A percentile compares a stretch with the other conserved stretches of the same genome.
Evolutionary conservation across 2,113 vertebrate species (phyloP).

Genomic region (Ursus arctos): DNA sequence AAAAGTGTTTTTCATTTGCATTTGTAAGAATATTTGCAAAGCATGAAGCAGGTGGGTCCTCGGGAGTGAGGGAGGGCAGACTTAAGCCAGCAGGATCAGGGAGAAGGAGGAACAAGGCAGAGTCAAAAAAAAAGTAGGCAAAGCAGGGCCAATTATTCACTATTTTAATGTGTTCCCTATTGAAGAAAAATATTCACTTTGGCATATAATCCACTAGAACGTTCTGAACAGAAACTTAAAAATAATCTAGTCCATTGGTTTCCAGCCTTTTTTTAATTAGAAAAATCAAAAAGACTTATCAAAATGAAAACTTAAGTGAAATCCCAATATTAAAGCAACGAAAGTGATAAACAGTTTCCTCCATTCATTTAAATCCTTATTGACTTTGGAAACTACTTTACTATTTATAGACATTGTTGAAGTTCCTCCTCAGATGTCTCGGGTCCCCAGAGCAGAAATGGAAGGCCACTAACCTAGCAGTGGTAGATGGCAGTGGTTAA

Average conservation of each 20-base stretch:
- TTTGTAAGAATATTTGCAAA: constrained; percentile 52
- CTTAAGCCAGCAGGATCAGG: neutral
- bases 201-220: constrained; percentile 42
- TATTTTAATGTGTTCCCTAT: constrained; percentile 19
- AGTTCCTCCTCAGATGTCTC: neutral
- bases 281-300: constrained; percentile 53
- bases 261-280: constrained; percentile 34
- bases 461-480: neutral
- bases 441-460: neutral
- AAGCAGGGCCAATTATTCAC: neutral
- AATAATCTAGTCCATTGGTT: constrained; percentile 20
- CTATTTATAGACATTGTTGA: neutral
- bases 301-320: constrained; percentile 63
- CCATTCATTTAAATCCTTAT: constrained; percentile 10
- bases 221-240: constrained; percentile 45
- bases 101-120: neutral
- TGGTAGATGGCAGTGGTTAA: neutral
- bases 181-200: constrained; percentile 34
- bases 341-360: constrained; percentile 47
- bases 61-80: neutral
- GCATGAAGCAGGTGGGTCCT: neutral
- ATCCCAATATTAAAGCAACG: constrained; percentile 23
- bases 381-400: constrained; percentile 6
- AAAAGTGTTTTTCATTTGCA: constrained; percentile 11
- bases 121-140: neutral